phyloP scores from a whole-genome alignment of 2,888 invertebrate genomes.

The Megalurothrips usitatus region DNA sequence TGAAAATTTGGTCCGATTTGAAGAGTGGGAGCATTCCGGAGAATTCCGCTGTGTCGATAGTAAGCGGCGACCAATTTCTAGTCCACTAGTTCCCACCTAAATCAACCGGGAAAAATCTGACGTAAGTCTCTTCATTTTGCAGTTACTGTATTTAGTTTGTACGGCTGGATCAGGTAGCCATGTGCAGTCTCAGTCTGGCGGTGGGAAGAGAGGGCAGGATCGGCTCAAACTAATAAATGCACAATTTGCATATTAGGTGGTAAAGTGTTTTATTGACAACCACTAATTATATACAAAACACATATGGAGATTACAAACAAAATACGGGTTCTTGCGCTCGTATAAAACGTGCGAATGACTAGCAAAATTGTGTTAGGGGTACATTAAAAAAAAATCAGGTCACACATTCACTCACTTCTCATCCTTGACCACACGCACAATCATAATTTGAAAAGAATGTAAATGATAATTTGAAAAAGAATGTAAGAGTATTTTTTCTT shows the following conservation, averaged over 20 bases:
- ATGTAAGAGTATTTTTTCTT: not conserved
- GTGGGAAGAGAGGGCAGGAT: not conserved
- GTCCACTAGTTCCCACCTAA: not conserved
- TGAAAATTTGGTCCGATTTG: no score
- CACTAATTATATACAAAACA: conserved; percentile 12
- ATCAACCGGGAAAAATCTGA: not conserved
- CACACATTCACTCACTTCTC: not conserved
- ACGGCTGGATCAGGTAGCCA: no score
- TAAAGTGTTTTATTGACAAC: not conserved
- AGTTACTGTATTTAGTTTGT: not conserved
- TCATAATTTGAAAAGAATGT: not conserved
- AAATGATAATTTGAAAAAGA: not conserved
- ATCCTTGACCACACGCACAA: not conserved
- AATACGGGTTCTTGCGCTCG: not conserved
- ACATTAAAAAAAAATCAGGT: not conserved
- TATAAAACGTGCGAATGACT: conserved; percentile 15
- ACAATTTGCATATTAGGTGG: not conserved
- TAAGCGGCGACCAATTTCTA: no score
- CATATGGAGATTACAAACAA: not conserved
- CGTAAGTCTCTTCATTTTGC: not conserved
- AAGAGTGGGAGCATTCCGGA: no score
- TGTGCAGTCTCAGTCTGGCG: no score
- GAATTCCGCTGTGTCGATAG: no score
- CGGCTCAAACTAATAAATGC: not conserved
- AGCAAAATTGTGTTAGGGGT: not conserved